phyloP scores from a whole-genome alignment of 2,113 vertebrate genomes.

The Sorex fumeus region DNA sequence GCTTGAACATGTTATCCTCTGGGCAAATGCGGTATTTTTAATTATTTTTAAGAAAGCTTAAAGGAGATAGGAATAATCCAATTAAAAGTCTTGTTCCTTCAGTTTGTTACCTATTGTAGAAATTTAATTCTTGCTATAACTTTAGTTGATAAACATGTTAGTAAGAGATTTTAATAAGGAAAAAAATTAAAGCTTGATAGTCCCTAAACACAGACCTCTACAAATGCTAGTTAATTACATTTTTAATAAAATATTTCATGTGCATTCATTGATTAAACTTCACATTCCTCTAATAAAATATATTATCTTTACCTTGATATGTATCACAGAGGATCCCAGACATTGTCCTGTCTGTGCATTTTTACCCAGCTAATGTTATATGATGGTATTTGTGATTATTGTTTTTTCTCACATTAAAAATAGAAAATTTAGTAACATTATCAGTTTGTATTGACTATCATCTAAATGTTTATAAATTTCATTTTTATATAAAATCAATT shows the following conservation, averaged over 20 bases:
- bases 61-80: constrained; percentile 69
- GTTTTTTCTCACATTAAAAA: not conserved
- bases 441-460: not conserved
- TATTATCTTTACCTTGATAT: constrained; percentile 33
- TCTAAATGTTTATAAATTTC: too few species aligned
- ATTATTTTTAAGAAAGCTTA: constrained; percentile 73
- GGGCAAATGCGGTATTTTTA: constrained; percentile 56
- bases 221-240: constrained; percentile 52
- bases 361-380: constrained; percentile 32
- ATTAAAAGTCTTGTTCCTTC: constrained; percentile 67
- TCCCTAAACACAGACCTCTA: constrained; percentile 10
- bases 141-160: constrained; percentile 58
- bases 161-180: constrained; percentile 59
- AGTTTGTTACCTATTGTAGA: constrained; percentile 55
- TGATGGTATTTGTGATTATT: constrained; percentile 12
- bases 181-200: constrained; percentile 53
- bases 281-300: constrained; percentile 2
- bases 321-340: constrained; percentile 7
- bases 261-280: constrained; percentile 22
- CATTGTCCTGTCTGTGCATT: not conserved
- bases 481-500: too few species aligned
- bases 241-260: constrained; percentile 43
- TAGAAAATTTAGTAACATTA: not conserved
- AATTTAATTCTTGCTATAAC: constrained; percentile 67
- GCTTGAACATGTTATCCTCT: constrained; percentile 47